Conservation (phyloP, 2,888 invertebrate species). For the Omphaloscelis lunosa region DNA sequence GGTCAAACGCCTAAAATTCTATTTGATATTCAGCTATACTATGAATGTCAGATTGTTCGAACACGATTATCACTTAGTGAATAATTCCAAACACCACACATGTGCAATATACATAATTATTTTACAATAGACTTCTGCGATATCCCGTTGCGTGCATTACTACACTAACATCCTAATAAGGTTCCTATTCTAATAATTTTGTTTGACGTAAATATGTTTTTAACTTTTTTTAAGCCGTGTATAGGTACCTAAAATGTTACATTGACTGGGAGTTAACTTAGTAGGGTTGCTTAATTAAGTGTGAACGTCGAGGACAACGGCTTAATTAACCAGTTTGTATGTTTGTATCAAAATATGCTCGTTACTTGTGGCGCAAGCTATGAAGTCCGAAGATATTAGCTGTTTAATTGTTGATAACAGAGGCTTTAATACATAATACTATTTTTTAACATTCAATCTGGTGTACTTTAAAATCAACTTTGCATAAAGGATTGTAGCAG, state of each 20-base stretch:
- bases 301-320: constrained; percentile 43
- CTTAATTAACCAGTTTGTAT: constrained; percentile 50
- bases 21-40: constrained; percentile 44
- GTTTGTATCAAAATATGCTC: constrained; percentile 45
- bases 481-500: neutral
- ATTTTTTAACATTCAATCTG: neutral
- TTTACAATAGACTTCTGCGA: constrained; percentile 16
- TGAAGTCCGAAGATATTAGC: constrained; percentile 30
- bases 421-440: neutral
- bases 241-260: neutral
- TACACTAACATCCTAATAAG: constrained; percentile 2
- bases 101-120: constrained; percentile 1
- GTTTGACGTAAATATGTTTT: neutral
- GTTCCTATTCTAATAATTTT: constrained; percentile 19
- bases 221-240: neutral
- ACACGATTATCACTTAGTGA: constrained; percentile 5
- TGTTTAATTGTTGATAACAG: constrained; percentile 17
- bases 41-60: constrained; percentile 26
- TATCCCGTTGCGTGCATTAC: constrained; percentile 26
- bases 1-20: constrained; percentile 34
- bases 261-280: constrained; percentile 27
- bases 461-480: neutral
- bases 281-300: constrained; percentile 40
- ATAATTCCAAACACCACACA: constrained; percentile 30
- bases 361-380: constrained; percentile 7